phyloP scores from a whole-genome alignment of 2,113 vertebrate genomes.

The Lycocorax pyrrhopterus region DNA sequence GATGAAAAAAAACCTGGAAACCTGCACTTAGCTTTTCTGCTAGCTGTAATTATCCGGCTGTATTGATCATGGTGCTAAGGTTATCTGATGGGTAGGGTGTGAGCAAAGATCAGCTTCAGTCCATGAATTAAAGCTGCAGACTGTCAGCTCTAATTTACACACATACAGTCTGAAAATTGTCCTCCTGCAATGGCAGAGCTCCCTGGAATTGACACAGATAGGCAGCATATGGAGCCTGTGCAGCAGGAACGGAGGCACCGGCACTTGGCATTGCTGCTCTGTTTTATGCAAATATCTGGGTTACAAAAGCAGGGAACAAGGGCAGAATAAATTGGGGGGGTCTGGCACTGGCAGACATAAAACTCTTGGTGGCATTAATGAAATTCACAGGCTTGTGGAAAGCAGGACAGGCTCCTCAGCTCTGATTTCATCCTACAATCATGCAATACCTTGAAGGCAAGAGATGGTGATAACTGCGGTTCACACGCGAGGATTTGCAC shows the following conservation, averaged over 20 bases:
- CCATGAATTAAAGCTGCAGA: not conserved
- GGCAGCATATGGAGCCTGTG: constrained; percentile 10
- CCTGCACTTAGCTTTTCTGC: constrained; percentile 24
- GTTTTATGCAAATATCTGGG: not conserved
- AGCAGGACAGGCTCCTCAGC: not conserved
- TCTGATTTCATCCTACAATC: not conserved
- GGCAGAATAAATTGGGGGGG: not conserved
- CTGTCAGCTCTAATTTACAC: constrained; percentile 49
- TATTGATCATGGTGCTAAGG: constrained; percentile 33
- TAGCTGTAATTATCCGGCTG: constrained; percentile 46
- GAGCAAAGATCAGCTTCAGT: constrained; percentile 18
- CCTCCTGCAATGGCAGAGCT: not conserved
- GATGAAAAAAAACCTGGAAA: constrained; percentile 32
- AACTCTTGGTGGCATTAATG: not conserved
- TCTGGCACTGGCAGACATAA: not conserved
- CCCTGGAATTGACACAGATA: not conserved
- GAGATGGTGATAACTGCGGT: not conserved
- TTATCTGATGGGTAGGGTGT: constrained; percentile 2
- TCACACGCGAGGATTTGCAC: not conserved
- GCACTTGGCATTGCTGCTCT: not conserved
- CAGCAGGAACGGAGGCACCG: not conserved
- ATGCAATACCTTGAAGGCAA: not conserved
- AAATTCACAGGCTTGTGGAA: not conserved
- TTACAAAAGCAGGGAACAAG: not conserved
- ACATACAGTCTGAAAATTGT: constrained; percentile 1